A percentile compares a stretch with the other conserved stretches of the same genome.
These are phyloP conservation scores for Tangachromis dhanisi DNA, from an alignment of 2,113 vertebrate genomes.

Conservation along the genomic window DNA sequence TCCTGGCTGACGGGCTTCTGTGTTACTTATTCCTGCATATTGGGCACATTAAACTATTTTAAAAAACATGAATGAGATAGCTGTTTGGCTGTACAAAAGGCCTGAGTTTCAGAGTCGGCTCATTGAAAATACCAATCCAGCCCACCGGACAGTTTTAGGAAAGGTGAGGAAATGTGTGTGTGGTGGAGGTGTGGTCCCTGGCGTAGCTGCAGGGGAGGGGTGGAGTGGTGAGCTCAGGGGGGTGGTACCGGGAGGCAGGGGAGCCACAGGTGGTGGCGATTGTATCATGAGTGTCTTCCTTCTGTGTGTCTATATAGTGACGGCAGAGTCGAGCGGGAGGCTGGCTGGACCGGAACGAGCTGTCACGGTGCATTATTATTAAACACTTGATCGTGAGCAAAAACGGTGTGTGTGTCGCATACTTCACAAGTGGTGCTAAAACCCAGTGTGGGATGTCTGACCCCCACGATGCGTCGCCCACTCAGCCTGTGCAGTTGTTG, in stretches of 20 bases:
- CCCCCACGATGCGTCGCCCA: accelerated
- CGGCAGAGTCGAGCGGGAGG: neutral
- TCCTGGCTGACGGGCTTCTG: too few relatives aligned
- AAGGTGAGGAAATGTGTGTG: neutral
- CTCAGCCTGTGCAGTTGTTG: neutral
- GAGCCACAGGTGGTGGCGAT: too few relatives aligned
- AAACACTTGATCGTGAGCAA: neutral
- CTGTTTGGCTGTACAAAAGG: neutral
- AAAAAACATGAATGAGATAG: neutral
- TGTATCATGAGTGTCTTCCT: too few relatives aligned
- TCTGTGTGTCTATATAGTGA: too few relatives aligned
- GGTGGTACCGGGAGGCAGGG: neutral
- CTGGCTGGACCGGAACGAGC: neutral
- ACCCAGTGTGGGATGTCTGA: neutral
- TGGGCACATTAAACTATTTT: too few relatives aligned
- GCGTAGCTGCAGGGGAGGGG: neutral
- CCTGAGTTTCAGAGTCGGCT: neutral
- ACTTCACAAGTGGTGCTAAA: neutral
- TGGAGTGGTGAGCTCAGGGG: neutral
- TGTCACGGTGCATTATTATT: neutral
- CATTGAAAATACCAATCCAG: neutral
- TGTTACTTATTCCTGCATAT: too few relatives aligned
- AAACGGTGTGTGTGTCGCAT: neutral
- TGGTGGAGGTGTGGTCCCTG: neutral
- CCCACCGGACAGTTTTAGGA: neutral